phyloP scores from a whole-genome alignment of 2,888 invertebrate genomes.

The Drosophila kambysellisi region DNA sequence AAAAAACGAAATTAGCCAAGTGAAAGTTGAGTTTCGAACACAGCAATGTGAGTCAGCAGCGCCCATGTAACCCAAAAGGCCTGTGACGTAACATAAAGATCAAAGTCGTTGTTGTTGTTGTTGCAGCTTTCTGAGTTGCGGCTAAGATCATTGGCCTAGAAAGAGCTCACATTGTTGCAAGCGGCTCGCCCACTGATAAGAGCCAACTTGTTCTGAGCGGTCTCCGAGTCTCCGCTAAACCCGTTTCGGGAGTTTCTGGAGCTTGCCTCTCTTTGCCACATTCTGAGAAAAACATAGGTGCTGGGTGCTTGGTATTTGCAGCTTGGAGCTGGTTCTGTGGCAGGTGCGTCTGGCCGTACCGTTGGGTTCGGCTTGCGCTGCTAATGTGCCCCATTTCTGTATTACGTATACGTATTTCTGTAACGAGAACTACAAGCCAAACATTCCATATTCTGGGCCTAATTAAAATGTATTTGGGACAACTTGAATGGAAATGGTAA shows the following conservation, averaged over 20 bases:
- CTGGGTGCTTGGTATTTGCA: not conserved
- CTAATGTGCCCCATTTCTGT: constrained; percentile 65
- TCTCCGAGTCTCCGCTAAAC: constrained; percentile 38
- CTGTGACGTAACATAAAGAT: constrained; percentile 65
- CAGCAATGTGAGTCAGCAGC: constrained; percentile 22
- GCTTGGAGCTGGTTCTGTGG: constrained; percentile 45
- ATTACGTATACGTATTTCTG: constrained; percentile 67
- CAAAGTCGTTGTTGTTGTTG: constrained; percentile 5
- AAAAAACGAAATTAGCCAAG: constrained; percentile 29
- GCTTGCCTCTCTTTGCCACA: constrained; percentile 17
- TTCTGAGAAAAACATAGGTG: constrained; percentile 11
- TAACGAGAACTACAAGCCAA: constrained; percentile 19
- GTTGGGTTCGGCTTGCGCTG: constrained; percentile 12
- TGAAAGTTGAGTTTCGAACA: constrained; percentile 48
- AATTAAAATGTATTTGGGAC: constrained; percentile 73
- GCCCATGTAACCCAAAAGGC: constrained; percentile 40
- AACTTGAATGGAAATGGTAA: constrained; percentile 2
- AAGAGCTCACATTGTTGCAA: constrained; percentile 53
- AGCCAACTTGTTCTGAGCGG: constrained; percentile 44
- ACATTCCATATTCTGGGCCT: constrained; percentile 26
- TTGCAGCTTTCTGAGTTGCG: not conserved
- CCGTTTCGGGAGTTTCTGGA: constrained; percentile 45
- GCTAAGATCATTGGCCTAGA: constrained; percentile 74
- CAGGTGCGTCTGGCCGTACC: constrained; percentile 49
- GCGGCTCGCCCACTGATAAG: constrained; percentile 35